Evolutionary conservation across 2,797 vertebrate species (phyloP).

Genomic region (Geotria australis): DNA sequence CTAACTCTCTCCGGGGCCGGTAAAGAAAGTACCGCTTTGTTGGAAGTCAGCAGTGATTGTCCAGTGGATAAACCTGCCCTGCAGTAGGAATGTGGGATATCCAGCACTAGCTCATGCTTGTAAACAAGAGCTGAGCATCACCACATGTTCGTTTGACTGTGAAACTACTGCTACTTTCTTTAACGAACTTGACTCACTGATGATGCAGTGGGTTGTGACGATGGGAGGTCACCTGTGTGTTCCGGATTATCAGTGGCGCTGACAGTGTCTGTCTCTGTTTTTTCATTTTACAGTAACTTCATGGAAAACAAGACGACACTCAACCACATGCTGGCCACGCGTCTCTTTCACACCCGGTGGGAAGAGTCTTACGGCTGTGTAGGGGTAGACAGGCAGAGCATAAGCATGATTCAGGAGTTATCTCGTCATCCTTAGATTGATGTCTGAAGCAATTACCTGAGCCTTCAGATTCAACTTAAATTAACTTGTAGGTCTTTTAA

Average conservation of each 20-base stretch:
- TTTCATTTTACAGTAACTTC: conserved; percentile 27
- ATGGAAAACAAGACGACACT: conserved; percentile 74
- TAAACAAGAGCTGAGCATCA: conserved; percentile 1
- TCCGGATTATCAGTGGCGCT: too few relatives aligned
- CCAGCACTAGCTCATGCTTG: conserved; percentile 5
- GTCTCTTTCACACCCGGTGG: conserved; percentile 76
- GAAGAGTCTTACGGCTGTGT: conserved; percentile 1
- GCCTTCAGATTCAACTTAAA: too few relatives aligned
- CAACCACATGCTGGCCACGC: conserved; percentile 73
- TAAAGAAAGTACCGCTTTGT: conserved; percentile 9
- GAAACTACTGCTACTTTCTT: neutral
- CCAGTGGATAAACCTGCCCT: too few relatives aligned
- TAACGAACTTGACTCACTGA: neutral
- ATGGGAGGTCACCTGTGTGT: too few relatives aligned
- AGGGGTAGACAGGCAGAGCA: too few relatives aligned
- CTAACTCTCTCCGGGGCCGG: conserved; percentile 5
- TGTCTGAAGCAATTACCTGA: too few relatives aligned
- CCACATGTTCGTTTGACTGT: conserved; percentile 3
- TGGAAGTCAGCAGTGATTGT: conserved; percentile 2
- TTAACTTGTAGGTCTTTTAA: too few relatives aligned
- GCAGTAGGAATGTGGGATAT: too few relatives aligned
- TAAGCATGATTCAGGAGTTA: neutral
- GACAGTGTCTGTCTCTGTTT: too few relatives aligned
- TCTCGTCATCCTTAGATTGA: too few relatives aligned
- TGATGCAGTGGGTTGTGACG: too few relatives aligned